Percentiles rank a stretch among this genome's conserved stretches.
Evolutionary conservation across 2,113 vertebrate genomes (phyloP).

Genomic region (Myotis lucifugus): DNA sequence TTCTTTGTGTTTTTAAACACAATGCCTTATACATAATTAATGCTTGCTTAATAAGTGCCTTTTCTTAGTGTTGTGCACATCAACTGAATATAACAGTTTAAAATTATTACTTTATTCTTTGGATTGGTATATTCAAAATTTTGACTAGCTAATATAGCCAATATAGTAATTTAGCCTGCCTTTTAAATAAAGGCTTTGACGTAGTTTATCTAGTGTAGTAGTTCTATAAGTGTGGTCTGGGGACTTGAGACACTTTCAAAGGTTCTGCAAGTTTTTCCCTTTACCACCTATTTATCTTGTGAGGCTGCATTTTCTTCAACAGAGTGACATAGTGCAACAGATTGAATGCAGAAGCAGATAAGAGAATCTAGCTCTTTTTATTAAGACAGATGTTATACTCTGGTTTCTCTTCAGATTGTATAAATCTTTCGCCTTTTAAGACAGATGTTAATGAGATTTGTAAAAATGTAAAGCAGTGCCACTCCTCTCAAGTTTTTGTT

Average conservation of each 20-base stretch:
- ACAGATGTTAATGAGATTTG: neutral
- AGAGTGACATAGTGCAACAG: neutral
- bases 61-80: neutral
- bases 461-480: neutral
- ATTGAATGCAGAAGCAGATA: neutral
- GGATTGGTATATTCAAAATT: neutral
- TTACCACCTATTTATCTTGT: neutral
- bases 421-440: too few relatives aligned
- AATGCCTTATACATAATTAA: neutral
- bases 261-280: neutral
- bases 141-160: neutral
- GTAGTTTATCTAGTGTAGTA: neutral
- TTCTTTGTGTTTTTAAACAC: neutral
- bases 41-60: neutral
- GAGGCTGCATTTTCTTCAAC: neutral
- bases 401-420: too few relatives aligned
- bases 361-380: slow-evolving; percentile 8
- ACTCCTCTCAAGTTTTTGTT: neutral
- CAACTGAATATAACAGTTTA: neutral
- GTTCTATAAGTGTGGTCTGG: neutral
- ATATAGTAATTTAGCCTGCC: neutral
- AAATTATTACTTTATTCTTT: slow-evolving; percentile 19
- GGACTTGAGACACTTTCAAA: neutral
- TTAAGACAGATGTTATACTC: neutral
- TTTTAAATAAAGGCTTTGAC: neutral